A percentile compares a stretch with the other conserved stretches of the same genome.
Evolutionary conservation across 2,113 vertebrate species (phyloP).

Genomic region (Oreochromis aureus): DNA sequence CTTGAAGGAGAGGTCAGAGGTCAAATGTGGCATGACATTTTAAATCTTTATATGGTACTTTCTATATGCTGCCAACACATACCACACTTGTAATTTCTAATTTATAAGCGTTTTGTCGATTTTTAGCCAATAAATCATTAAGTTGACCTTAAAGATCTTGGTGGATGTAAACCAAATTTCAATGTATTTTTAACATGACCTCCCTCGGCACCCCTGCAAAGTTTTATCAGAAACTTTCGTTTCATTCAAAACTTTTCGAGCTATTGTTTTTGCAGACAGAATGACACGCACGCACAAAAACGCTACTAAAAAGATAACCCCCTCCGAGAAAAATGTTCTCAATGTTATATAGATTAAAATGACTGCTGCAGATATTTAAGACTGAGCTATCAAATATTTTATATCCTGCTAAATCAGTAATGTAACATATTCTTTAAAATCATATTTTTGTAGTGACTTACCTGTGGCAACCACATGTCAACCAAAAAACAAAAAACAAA

Average conservation of each 20-base stretch:
- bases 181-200: background rate
- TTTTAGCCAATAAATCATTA: background rate
- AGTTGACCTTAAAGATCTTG: background rate
- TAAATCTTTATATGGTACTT: background rate
- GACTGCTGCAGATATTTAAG: background rate
- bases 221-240: background rate
- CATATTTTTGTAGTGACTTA: background rate
- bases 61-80: background rate
- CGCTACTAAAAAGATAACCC: background rate
- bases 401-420: background rate
- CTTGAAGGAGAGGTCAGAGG: background rate
- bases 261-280: background rate
- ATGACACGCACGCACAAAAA: background rate
- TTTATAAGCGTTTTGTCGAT: background rate
- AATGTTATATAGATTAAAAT: background rate
- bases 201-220: fast-evolving
- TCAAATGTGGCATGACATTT: background rate
- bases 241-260: background rate
- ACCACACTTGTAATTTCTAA: background rate
- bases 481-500: background rate
- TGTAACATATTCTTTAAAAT: background rate
- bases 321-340: background rate
- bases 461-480: background rate
- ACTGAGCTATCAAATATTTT: background rate
- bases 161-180: background rate